Evolutionary conservation across 2,888 invertebrate species (phyloP).

Genomic region (Limenitis camilla): DNA sequence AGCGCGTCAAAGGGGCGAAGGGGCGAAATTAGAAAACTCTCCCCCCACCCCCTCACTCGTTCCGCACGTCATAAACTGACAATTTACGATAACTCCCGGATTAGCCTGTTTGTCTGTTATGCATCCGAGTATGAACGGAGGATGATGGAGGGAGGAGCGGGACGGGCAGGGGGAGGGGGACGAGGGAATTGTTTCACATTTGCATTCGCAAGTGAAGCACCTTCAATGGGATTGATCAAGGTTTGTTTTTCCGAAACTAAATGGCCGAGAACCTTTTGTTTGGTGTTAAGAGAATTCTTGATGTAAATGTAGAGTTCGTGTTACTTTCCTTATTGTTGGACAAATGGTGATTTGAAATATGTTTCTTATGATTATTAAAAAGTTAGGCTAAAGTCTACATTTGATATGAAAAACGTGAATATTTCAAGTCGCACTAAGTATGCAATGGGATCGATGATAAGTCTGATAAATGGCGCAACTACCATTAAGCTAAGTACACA

Average conservation of each 20-base stretch:
- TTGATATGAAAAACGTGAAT: too few species aligned
- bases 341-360: background rate
- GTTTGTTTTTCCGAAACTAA: constrained; percentile 18
- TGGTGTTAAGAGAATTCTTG: constrained; percentile 7
- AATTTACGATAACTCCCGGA: constrained; percentile 75
- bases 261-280: constrained; percentile 3
- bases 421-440: background rate
- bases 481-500: constrained; percentile 14
- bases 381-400: too few species aligned
- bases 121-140: constrained; percentile 44
- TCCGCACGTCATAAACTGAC: constrained; percentile 76
- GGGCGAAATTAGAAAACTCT: constrained; percentile 72
- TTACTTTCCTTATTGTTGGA: background rate
- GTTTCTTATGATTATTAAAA: too few species aligned
- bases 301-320: background rate
- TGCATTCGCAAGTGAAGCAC: constrained; percentile 41
- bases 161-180: constrained; percentile 28
- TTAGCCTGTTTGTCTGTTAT: constrained; percentile 74
- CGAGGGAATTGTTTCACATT: constrained; percentile 49
- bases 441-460: background rate
- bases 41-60: constrained; percentile 46
- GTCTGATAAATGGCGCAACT: constrained; percentile 4
- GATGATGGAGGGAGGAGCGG: constrained; percentile 16
- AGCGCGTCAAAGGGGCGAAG: constrained; percentile 70
- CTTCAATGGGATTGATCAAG: constrained; percentile 27